These are phyloP conservation scores for Remorina albescens DNA, from an alignment of 2,797 vertebrate genomes.

Conservation along the genomic window DNA sequence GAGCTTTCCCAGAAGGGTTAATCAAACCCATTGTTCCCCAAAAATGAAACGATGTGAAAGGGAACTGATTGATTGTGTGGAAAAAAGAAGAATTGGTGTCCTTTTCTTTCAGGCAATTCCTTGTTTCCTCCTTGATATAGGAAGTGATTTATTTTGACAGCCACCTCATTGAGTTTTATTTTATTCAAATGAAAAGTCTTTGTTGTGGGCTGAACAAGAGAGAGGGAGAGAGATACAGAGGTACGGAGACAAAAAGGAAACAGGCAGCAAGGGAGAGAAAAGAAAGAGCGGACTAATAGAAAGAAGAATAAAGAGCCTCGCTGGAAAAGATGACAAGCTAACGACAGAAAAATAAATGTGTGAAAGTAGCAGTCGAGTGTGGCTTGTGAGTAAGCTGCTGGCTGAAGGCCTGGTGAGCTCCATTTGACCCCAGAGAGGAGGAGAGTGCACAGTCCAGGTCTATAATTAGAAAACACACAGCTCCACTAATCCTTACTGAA, in stretches of 20 bases:
- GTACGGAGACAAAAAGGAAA: not conserved
- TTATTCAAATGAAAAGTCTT: constrained; percentile 69
- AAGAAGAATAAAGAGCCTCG: constrained; percentile 19
- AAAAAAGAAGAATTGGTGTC: constrained; percentile 33
- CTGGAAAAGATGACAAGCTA: constrained; percentile 40
- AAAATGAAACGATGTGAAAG: constrained; percentile 66
- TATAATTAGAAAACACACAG: constrained; percentile 84
- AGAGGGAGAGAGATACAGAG: not conserved
- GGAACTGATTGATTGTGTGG: constrained; percentile 70
- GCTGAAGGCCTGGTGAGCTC: constrained; percentile 63
- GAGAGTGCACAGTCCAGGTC: constrained; percentile 66
- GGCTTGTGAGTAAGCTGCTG: constrained; percentile 45
- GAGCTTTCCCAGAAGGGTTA: constrained; percentile 72
- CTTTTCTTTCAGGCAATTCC: constrained; percentile 54
- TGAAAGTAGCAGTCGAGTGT: constrained; percentile 41
- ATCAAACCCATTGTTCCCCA: constrained; percentile 76
- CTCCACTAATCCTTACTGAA: constrained; percentile 80
- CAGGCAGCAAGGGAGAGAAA: not conserved
- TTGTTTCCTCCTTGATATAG: constrained; percentile 67
- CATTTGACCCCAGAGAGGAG: constrained; percentile 63
- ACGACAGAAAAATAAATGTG: constrained; percentile 26
- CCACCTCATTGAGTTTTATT: constrained; percentile 73
- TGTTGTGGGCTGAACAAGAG: constrained; percentile 53
- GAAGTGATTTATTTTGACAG: constrained; percentile 82
- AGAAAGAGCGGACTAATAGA: not conserved